Base-by-base conservation (phyloP, 2,797 vertebrate genomes). In the Heteromormyrus szaboi region DNA sequence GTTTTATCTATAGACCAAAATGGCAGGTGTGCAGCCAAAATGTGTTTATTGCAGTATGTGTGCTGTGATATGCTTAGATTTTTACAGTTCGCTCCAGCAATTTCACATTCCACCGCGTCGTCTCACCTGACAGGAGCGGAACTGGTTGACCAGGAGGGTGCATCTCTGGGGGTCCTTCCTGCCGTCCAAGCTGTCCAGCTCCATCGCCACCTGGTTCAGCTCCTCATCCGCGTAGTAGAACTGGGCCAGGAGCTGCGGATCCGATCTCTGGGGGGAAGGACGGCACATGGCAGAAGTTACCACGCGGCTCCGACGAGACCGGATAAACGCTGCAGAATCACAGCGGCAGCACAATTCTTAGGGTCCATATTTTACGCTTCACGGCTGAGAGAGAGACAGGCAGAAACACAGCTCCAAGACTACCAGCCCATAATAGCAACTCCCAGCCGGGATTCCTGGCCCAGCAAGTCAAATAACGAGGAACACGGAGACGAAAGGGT, bases 211-310 rank as follows among this genome's bases (percentile, higher is more conserved):
- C 94, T 97, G 98, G 94, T 98, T 99, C 91, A 99, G 96, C 93
- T 99, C 98, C 94, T 99, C 98, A 86, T 99, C 98, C 0, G 98
- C 98, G 0, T 99, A 99, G 95, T 98, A 99, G 96, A 99, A 99
- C 94, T 99, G 98, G 90, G 98, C 98, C 90, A 99, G 96, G 89
- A 99, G 97, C 94, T 99, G 98, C 0, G 98, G 97, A 93, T 99
- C 98, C 0, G 98, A 97, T 94, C 98, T 97, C 98, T 99, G 11
- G 59, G 91, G 89, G 92, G 86, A 92, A 29, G n/a, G 12, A 48
- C 8, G 7, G 41, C 85, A 41, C 51, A 86, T 56, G 51, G 50
- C 85, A 86, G 46, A 54, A 56, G 51, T 86, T 56, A 86, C 85
- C 29, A 17, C 4, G 2, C 12, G 85, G 29, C 8, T 19, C 22